Evolutionary conservation across 2,113 vertebrate genomes (phyloP).

Genomic region (Otocyon megalotis): DNA sequence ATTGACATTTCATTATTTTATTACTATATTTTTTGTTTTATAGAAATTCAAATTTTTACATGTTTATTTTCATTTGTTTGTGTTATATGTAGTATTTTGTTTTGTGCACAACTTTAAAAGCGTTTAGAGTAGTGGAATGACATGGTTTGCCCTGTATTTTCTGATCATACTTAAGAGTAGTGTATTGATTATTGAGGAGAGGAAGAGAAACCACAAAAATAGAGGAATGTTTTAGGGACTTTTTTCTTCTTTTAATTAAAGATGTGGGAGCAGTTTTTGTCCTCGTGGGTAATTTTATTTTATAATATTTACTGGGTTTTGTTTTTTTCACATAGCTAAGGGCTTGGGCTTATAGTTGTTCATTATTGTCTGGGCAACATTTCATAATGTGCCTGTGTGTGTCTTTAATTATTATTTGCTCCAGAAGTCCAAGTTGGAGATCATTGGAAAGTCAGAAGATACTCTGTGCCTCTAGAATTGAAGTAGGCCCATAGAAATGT

Average conservation of each 20-base stretch:
- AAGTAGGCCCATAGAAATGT: not conserved
- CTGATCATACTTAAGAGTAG: not conserved
- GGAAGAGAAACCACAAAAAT: not conserved
- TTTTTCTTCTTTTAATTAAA: constrained; percentile 39
- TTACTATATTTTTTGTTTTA: not conserved
- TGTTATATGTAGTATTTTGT: not conserved
- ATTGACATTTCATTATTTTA: not conserved
- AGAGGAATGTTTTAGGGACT: not conserved
- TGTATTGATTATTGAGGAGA: not conserved
- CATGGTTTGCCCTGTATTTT: not conserved
- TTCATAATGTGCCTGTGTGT: constrained; percentile 12
- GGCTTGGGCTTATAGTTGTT: constrained; percentile 31
- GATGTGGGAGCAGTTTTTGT: not conserved
- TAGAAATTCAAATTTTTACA: not conserved
- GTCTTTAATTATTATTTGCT: constrained; percentile 49
- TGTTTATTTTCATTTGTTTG: not conserved
- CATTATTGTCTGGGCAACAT: constrained; percentile 21
- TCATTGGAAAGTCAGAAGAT: constrained; percentile 40
- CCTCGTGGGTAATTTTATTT: constrained; percentile 31
- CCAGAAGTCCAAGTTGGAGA: not conserved
- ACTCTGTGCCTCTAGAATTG: not conserved
- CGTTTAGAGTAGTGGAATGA: not conserved
- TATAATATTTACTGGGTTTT: not conserved
- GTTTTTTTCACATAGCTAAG: not conserved
- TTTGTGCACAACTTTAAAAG: not conserved